Conservation (phyloP, 2,113 vertebrate genomes). For the Sinocyclocheilus anshuiensis region DNA sequence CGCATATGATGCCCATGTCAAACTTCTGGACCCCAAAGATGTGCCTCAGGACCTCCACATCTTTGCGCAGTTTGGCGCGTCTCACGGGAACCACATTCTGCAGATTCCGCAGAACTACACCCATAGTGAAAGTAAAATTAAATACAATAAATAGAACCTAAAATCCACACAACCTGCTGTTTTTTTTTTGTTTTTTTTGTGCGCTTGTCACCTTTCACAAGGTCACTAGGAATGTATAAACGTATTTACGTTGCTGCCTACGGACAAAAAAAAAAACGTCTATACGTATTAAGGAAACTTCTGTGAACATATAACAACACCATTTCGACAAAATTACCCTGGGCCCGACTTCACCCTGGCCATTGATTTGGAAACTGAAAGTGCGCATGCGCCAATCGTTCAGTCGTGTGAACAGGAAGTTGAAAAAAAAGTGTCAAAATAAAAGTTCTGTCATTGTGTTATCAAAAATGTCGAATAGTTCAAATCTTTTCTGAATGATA, state of each 20-base stretch:
- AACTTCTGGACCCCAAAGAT: conserved; percentile 82
- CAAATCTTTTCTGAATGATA: conserved; percentile 67
- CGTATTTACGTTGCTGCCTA: neutral
- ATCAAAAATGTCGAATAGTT: conserved; percentile 56
- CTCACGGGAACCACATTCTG: conserved; percentile 79
- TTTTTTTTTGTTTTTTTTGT: too few relatives aligned
- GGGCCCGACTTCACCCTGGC: conserved; percentile 38
- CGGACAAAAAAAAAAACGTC: too few relatives aligned
- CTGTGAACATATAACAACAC: conserved; percentile 33
- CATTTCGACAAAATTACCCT: neutral
- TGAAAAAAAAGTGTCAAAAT: neutral
- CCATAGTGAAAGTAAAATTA: conserved; percentile 70
- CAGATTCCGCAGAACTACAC: conserved; percentile 81
- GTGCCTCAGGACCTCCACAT: conserved; percentile 71
- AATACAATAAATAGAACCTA: neutral
- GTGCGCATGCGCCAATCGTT: conserved; percentile 38
- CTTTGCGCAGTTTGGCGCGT: conserved; percentile 78
- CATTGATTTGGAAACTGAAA: conserved; percentile 4
- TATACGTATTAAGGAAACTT: neutral
- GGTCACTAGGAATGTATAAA: neutral
- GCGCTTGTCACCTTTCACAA: neutral
- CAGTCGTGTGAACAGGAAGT: neutral
- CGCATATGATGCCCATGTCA: conserved; percentile 84
- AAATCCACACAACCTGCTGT: neutral
- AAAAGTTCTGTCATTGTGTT: conserved; percentile 1